Evolutionary conservation across 2,797 vertebrate genomes (phyloP).

Genomic region (Girardinus metallicus): DNA sequence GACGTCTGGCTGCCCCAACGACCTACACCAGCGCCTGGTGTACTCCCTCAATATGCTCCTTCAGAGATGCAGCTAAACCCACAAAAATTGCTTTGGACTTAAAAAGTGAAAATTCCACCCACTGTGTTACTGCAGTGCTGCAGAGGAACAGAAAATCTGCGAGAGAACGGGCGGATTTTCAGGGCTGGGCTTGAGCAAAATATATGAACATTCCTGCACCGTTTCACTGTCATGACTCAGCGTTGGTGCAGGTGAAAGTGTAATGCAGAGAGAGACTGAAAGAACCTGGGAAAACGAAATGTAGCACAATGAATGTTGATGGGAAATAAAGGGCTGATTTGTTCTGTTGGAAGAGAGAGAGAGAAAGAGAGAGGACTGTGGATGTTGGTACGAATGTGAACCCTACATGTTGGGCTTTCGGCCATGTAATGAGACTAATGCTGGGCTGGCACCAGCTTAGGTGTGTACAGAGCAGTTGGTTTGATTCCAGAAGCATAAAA

Average conservation of each 20-base stretch:
- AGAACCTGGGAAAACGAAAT: slow-evolving; percentile 45
- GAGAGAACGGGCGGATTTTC: slow-evolving; percentile 18
- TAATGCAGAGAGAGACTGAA: slow-evolving; percentile 36
- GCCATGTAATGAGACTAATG: slow-evolving; percentile 56
- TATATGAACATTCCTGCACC: slow-evolving; percentile 46
- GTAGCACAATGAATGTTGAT: slow-evolving; percentile 62
- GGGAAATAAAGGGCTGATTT: slow-evolving; percentile 64
- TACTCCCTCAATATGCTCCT: slow-evolving; percentile 97
- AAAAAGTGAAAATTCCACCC: neutral
- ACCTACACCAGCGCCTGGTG: slow-evolving; percentile 92
- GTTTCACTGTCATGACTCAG: slow-evolving; percentile 49
- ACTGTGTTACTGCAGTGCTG: slow-evolving; percentile 35
- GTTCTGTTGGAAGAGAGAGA: slow-evolving; percentile 69
- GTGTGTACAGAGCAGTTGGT: slow-evolving; percentile 45
- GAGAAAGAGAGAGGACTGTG: slow-evolving; percentile 54
- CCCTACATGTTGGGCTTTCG: slow-evolving; percentile 26
- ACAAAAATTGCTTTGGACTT: slow-evolving; percentile 10
- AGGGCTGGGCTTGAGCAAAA: slow-evolving; percentile 42
- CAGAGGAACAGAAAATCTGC: slow-evolving; percentile 29
- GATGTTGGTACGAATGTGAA: slow-evolving; percentile 16
- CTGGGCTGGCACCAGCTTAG: slow-evolving; percentile 87
- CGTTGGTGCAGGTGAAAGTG: slow-evolving; percentile 36
- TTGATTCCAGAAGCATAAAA: slow-evolving; percentile 40
- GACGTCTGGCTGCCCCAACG: slow-evolving; percentile 87
- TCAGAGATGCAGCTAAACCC: slow-evolving; percentile 89